These are phyloP conservation scores for Psix sp. DNA, from an alignment of 1,140 invertebrate species.

Conservation along the genomic window DNA sequence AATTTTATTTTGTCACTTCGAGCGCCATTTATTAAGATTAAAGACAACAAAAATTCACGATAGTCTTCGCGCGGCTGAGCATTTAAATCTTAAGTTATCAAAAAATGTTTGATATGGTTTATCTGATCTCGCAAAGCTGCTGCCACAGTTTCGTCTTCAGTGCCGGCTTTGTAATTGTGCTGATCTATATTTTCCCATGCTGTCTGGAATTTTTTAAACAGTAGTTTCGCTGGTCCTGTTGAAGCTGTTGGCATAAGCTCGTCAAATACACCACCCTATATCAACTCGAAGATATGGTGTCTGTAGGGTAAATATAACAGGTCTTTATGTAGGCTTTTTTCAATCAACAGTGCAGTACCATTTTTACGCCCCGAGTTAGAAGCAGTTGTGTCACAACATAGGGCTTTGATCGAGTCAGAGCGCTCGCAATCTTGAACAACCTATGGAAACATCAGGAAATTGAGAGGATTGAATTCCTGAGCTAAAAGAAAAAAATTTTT, in stretches of 20 bases:
- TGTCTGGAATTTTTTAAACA: constrained; percentile 62
- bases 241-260: no score
- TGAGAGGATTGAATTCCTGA: no score
- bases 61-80: constrained; percentile 59
- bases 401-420: background rate
- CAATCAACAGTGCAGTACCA: constrained; percentile 20
- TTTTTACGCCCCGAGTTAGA: no score
- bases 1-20: constrained; percentile 20
- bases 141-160: no score
- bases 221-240: no score
- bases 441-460: no score
- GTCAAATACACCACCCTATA: no score
- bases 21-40: constrained; percentile 46
- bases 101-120: no score
- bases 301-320: no score
- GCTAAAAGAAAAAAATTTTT: constrained; percentile 3
- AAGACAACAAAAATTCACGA: constrained; percentile 51
- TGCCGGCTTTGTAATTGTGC: constrained; percentile 8
- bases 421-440: background rate
- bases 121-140: no score
- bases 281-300: no score
- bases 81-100: no score
- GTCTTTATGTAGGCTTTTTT: constrained; percentile 14
- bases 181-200: constrained; percentile 11
- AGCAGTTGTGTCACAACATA: constrained; percentile 18